Conservation (phyloP, 1,140 invertebrate genomes). For the Paralvinella palmiformis region DNA sequence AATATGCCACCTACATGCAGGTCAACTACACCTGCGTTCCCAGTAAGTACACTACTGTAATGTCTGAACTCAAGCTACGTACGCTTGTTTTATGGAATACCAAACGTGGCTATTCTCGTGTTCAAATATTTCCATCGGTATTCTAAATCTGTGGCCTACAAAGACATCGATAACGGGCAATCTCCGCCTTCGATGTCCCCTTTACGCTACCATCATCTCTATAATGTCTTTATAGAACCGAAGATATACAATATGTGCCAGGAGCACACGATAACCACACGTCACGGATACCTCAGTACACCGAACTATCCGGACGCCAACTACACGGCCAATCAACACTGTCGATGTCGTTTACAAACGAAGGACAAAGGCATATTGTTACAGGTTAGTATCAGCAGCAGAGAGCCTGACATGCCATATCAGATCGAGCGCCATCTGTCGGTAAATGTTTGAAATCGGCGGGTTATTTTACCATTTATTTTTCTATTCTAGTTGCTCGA, state of each 20-base stretch:
- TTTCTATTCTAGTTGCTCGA: too few species aligned
- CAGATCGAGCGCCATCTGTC: too few species aligned
- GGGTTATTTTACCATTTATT: too few species aligned
- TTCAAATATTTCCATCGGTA: background rate
- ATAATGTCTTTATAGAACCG: background rate
- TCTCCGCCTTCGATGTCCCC: background rate
- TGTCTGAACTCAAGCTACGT: background rate
- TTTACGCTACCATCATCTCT: background rate
- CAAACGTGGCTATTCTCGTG: background rate
- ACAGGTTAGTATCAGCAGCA: background rate
- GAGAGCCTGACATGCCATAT: too few species aligned
- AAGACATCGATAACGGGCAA: background rate
- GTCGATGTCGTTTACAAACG: background rate
- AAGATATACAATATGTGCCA: background rate
- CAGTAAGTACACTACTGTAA: background rate
- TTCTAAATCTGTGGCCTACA: background rate
- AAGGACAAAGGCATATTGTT: background rate
- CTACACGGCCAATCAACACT: background rate
- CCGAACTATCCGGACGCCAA: background rate
- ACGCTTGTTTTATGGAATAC: background rate
- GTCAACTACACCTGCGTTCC: constrained; percentile 3
- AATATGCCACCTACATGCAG: constrained; percentile 4
- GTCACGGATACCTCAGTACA: background rate
- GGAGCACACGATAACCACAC: background rate
- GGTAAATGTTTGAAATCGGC: too few species aligned